These are phyloP conservation scores for Montipora sp. DNA, from an alignment of 64 coral and sea anemone species.

Conservation along the genomic window DNA sequence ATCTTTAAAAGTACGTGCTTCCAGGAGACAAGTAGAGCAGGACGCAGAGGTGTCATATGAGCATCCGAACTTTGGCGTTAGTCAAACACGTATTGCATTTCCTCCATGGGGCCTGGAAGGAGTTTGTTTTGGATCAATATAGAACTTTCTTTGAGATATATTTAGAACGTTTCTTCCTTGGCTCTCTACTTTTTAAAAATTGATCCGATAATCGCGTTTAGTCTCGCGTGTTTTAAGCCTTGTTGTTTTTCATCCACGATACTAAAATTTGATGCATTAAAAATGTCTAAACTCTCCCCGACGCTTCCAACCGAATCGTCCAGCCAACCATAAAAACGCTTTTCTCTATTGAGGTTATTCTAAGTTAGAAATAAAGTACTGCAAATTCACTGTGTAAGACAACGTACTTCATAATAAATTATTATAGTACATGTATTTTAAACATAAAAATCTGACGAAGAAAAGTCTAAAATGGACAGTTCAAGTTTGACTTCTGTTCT, in stretches of 20 bases:
- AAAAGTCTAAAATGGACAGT: not conserved
- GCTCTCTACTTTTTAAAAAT: not conserved
- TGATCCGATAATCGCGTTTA: not conserved
- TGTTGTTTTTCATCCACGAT: not conserved
- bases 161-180: not conserved
- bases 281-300: too few species aligned
- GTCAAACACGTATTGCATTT: not conserved
- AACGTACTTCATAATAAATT: too few species aligned
- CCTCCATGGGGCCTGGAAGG: not conserved
- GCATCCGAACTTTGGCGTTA: constrained; percentile 12
- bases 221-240: not conserved
- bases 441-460: too few species aligned
- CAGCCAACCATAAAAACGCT: too few species aligned
- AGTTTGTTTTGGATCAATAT: not conserved
- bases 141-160: not conserved
- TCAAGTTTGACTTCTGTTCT: not conserved
- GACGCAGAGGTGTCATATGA: not conserved
- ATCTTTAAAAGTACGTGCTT: constrained; percentile 20
- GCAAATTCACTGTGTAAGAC: too few species aligned
- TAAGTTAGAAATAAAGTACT: too few species aligned
- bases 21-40: not conserved
- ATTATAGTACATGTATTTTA: too few species aligned
- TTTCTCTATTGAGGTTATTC: too few species aligned
- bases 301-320: too few species aligned
- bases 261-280: not conserved